These are phyloP conservation scores for Norana najaformis DNA, from an alignment of 2,888 invertebrate genomes.

Conservation along the genomic window DNA sequence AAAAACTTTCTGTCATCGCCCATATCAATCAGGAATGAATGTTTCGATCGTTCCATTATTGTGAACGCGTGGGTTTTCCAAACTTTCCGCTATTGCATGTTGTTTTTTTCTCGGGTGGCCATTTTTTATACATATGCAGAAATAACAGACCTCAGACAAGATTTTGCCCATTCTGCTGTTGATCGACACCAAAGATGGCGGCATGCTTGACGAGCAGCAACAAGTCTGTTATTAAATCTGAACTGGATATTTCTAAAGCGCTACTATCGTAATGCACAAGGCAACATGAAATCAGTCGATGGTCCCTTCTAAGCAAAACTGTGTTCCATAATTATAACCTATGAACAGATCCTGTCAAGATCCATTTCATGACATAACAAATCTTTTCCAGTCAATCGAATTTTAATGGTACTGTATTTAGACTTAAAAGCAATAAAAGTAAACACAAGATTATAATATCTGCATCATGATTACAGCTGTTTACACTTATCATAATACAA, in stretches of 20 bases:
- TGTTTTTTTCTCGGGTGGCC: no score
- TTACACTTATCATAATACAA: neutral
- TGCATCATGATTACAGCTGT: neutral
- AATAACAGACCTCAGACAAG: no score
- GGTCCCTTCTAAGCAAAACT: neutral
- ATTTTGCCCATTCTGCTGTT: no score
- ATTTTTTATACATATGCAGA: no score
- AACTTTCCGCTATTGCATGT: no score
- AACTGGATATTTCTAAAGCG: neutral
- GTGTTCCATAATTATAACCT: neutral
- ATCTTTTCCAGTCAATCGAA: neutral
- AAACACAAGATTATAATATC: neutral
- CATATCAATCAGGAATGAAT: no score
- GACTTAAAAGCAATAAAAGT: neutral
- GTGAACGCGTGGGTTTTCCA: no score
- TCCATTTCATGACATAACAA: neutral
- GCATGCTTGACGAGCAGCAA: no score
- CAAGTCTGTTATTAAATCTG: neutral
- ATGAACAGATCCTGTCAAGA: neutral
- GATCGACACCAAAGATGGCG: no score
- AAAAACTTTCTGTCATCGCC: no score
- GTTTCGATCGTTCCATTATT: no score
- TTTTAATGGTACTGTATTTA: neutral
- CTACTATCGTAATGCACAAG: neutral
- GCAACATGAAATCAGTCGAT: neutral